Evolutionary conservation across 2,113 vertebrate species (phyloP), one percentile per base, ranked within the genome.

Genomic region (Oncorhynchus keta): DNA sequence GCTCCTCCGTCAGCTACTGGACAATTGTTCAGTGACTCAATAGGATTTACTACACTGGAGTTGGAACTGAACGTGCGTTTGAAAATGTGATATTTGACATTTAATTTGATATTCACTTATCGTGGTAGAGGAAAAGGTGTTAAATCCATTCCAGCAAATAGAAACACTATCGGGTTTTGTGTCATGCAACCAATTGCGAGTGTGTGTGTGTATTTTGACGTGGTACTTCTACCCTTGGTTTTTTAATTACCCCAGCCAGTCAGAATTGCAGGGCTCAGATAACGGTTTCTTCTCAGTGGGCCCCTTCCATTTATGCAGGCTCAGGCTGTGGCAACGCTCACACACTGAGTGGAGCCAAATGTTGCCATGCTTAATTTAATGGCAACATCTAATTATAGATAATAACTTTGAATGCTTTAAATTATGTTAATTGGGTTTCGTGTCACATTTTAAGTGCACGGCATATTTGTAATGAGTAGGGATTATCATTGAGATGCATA

Each of bases 311-410:
- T 79, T 18, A 55, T 4, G 12, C 49, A 51, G 49, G 49, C 49
- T 51, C 70, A 75, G 69, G 69, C 61, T 71, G 71, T 84, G 74
- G 72, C 76, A 68, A 64, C 59, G 70, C 67, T 62, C 66, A 62
- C 73, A 80, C 51, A 70, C 80, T 72, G 80, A 74, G 77, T 77
- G 62, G 71, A 74, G 83, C 68, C 68, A 84, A 85, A 79, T 64
- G 67, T 70, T 61, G 73, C 77, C 78, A 68, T 77, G 79, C 79
- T 82, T 81, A 79, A 79, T 82, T 85, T 79, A 79, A 79, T 77
- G 78, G 80, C 75, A 73, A 78, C 76, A 64, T 81, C 78, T 85
- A 84, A 85, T 82, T 77, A 85, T 69, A 85, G 72, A 59, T 77
- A 69, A 85, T 79, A 70, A 79, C 69, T 64, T 79, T 81, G 77